phyloP scores from a whole-genome alignment of 2,113 vertebrate species.

The Notiomystis cincta region DNA sequence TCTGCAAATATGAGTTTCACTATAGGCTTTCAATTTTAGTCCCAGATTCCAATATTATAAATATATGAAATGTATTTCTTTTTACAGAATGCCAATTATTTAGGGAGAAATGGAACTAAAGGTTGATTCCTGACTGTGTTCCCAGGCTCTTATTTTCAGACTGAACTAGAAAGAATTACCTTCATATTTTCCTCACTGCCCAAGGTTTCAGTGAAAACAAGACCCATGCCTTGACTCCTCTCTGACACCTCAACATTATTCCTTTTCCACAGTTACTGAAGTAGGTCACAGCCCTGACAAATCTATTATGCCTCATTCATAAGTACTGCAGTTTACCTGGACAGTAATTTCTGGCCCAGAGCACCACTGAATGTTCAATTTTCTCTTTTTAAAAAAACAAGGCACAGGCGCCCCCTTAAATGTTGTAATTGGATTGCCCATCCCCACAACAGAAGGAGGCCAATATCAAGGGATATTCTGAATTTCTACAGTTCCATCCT shows the following conservation, averaged over 20 bases:
- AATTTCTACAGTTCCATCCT: background rate
- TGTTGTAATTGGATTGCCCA: background rate
- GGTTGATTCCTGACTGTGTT: background rate
- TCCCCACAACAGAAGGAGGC: background rate
- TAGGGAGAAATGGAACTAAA: background rate
- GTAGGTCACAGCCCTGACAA: background rate
- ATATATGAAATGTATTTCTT: background rate
- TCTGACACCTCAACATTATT: background rate
- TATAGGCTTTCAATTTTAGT: background rate
- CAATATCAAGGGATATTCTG: background rate
- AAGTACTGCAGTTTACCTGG: background rate
- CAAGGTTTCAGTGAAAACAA: background rate
- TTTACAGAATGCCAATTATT: background rate
- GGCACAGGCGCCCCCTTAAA: background rate
- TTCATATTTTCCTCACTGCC: background rate
- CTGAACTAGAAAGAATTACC: background rate
- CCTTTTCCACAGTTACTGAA: background rate
- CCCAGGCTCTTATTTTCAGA: background rate
- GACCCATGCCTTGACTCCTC: background rate
- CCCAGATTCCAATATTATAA: background rate
- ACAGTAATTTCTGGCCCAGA: background rate
- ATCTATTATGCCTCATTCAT: background rate
- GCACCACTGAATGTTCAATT: background rate
- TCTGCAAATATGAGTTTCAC: background rate
- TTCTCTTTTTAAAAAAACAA: background rate